Conservation (phyloP, 2,113 vertebrate genomes). For the Hydrolagus affinis region DNA sequence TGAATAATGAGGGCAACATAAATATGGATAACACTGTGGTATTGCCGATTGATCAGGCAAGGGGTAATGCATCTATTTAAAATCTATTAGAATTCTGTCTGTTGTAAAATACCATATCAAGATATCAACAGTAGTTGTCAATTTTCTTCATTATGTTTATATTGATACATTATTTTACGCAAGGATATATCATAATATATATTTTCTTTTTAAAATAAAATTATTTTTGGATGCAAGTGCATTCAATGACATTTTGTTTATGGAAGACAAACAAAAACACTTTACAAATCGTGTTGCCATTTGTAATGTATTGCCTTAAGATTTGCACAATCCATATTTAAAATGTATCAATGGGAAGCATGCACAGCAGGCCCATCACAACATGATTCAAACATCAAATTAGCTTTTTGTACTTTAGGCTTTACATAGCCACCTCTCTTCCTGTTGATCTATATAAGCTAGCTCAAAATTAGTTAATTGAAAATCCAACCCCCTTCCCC, state of each 20-base stretch:
- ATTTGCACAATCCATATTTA: neutral
- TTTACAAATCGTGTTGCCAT: neutral
- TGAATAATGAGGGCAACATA: neutral
- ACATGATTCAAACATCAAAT: neutral
- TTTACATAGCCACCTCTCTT: neutral
- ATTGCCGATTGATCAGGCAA: too few species aligned
- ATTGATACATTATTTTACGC: too few species aligned
- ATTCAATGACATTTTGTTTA: neutral
- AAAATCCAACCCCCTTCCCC: too few species aligned
- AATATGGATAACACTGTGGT: neutral
- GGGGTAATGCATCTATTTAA: too few species aligned
- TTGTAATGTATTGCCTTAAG: neutral
- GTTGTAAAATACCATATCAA: too few species aligned
- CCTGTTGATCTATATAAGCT: neutral
- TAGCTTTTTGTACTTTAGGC: neutral
- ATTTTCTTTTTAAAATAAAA: neutral
- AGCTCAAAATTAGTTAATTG: too few species aligned
- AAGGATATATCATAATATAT: too few species aligned
- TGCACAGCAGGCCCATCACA: neutral
- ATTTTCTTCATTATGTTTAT: too few species aligned
- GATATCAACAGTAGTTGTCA: too few species aligned
- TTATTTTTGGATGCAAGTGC: neutral
- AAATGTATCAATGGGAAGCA: neutral
- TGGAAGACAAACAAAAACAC: neutral
- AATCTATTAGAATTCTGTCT: too few species aligned